phyloP scores from a whole-genome alignment of 2,888 invertebrate genomes.

The Octodonta nipae region DNA sequence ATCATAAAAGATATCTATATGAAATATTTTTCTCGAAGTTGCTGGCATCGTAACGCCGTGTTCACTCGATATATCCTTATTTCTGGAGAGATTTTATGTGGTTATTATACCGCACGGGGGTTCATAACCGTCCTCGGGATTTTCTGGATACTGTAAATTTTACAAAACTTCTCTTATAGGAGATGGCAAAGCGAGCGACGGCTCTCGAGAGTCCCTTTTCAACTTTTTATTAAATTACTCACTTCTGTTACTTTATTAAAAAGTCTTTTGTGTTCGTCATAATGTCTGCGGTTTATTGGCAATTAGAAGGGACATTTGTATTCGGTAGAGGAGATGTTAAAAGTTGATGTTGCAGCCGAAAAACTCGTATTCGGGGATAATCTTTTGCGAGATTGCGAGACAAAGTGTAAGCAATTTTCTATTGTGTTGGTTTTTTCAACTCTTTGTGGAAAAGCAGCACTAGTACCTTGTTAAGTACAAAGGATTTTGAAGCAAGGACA shows the following conservation, averaged over 20 bases:
- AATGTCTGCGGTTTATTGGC: constrained; percentile 7
- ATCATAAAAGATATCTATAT: constrained; percentile 34
- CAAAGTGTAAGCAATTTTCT: no score
- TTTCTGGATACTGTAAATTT: constrained; percentile 32
- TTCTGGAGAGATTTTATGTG: constrained; percentile 38
- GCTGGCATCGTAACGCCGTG: constrained; percentile 28
- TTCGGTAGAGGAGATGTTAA: no score
- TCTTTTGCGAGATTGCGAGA: no score
- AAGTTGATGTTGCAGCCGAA: no score
- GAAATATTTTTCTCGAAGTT: constrained; percentile 35
- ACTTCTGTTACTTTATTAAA: constrained; percentile 14
- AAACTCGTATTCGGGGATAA: no score
- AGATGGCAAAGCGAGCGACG: constrained; percentile 10
- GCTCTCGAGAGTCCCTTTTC: background rate
- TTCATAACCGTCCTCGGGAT: constrained; percentile 34
- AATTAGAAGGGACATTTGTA: constrained; percentile 6
- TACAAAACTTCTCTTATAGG: constrained; percentile 27
- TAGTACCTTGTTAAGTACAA: no score
- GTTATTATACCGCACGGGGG: constrained; percentile 37
- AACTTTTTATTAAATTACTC: constrained; percentile 22
- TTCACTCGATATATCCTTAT: constrained; percentile 39
- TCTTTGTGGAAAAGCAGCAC: no score
- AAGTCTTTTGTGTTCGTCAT: constrained; percentile 9
- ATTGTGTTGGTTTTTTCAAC: no score
- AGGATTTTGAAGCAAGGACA: no score